Percentiles rank a stretch among this genome's conserved stretches.
phyloP scores from a whole-genome alignment of 2,113 vertebrate species.

The Arenaria interpres region DNA sequence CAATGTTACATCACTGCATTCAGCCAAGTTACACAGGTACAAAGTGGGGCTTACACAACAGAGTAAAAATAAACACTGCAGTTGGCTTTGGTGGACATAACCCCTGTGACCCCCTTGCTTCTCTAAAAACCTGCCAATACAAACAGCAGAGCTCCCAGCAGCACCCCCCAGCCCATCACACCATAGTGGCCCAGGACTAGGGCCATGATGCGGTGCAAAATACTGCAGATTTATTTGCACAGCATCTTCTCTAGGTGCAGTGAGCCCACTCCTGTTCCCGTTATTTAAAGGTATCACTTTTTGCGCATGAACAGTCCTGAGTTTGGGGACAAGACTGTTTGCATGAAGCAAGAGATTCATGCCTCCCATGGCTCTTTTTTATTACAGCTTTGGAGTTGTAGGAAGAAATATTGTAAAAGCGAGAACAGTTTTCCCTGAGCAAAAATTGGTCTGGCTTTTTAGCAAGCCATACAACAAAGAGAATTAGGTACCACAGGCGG shows the following conservation, averaged over 20 bases:
- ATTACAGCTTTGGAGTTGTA: background rate
- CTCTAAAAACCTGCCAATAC: slow-evolving; percentile 35
- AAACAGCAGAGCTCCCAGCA: slow-evolving; percentile 17
- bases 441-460: background rate
- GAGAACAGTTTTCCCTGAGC: background rate
- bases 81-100: slow-evolving; percentile 41
- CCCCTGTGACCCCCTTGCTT: background rate
- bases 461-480: background rate
- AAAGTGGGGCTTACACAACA: background rate
- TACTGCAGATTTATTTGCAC: background rate
- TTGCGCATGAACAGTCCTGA: fast-evolving
- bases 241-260: background rate
- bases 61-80: slow-evolving; percentile 49
- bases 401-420: background rate
- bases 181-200: background rate
- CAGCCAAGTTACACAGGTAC: slow-evolving; percentile 35
- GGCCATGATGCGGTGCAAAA: background rate
- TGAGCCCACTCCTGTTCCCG: background rate
- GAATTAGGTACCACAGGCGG: background rate
- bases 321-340: background rate
- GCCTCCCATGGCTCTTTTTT: background rate
- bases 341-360: background rate
- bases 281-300: background rate
- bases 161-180: background rate
- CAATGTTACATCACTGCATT: slow-evolving; percentile 27